A percentile compares a stretch with the other conserved stretches of the same genome.
These are phyloP conservation scores for Ciconia boyciana DNA, from an alignment of 2,113 vertebrate genomes.

Conservation along the genomic window DNA sequence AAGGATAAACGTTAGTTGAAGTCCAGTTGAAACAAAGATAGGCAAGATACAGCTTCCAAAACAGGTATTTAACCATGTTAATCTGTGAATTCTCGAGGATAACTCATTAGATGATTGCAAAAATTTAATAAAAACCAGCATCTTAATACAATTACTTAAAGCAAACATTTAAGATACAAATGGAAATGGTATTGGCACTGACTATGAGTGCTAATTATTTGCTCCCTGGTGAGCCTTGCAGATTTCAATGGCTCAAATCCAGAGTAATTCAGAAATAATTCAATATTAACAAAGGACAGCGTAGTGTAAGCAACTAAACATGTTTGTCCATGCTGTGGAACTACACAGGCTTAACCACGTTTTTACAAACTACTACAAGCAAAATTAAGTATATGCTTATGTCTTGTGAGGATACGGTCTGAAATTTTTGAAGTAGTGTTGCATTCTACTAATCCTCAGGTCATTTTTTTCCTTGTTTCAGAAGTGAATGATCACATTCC, in stretches of 20 bases:
- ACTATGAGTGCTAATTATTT: not conserved
- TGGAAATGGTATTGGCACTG: not conserved
- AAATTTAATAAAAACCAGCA: not conserved
- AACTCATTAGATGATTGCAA: not conserved
- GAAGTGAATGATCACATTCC: not conserved
- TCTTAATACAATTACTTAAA: not conserved
- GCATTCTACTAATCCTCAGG: not conserved
- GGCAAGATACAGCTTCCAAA: not conserved
- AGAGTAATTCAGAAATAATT: not conserved
- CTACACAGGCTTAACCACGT: not conserved
- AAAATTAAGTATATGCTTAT: not conserved
- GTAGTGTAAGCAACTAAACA: not conserved
- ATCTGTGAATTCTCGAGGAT: not conserved
- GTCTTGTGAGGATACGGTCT: not conserved
- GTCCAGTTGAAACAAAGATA: not conserved
- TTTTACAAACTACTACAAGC: not conserved
- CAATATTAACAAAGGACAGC: not conserved
- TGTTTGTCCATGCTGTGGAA: not conserved
- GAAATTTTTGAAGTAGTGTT: not conserved
- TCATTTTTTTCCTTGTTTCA: not conserved
- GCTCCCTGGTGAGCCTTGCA: not conserved
- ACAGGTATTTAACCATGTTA: not conserved
- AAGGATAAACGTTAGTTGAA: not conserved
- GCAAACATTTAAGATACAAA: not conserved
- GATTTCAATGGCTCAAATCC: not conserved